A percentile compares a stretch with the other conserved stretches of the same genome.
phyloP scores from a whole-genome alignment of 2,888 invertebrate genomes.

The Neria commutata region DNA sequence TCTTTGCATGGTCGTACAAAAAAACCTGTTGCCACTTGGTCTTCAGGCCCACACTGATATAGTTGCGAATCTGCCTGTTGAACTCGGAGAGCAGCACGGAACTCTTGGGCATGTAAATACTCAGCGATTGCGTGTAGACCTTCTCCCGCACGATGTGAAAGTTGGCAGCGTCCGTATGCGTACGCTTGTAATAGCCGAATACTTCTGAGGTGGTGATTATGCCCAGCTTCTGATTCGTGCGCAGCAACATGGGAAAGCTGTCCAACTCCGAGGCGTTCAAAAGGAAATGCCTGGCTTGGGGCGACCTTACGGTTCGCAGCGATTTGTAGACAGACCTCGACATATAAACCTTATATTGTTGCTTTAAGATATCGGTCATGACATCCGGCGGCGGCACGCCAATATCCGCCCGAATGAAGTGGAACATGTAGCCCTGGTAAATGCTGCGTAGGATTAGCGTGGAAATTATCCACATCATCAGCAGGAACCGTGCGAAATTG shows the following conservation, averaged over 20 bases:
- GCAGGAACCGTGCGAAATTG: slow-evolving; percentile 34
- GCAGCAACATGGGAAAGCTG: slow-evolving; percentile 31
- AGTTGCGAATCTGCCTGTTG: slow-evolving; percentile 31
- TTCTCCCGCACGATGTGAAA: slow-evolving; percentile 31
- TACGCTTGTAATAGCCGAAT: slow-evolving; percentile 30
- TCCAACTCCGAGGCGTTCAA: slow-evolving; percentile 30
- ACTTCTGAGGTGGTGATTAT: slow-evolving; percentile 37
- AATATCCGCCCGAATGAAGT: slow-evolving; percentile 41
- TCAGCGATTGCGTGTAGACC: slow-evolving; percentile 35
- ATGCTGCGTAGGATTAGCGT: slow-evolving; percentile 30
- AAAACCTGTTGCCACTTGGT: slow-evolving; percentile 29
- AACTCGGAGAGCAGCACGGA: slow-evolving; percentile 32
- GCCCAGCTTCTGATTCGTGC: slow-evolving; percentile 21
- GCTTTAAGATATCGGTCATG: slow-evolving; percentile 31
- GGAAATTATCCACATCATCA: slow-evolving; percentile 31
- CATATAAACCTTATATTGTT: slow-evolving; percentile 39
- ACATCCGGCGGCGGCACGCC: slow-evolving; percentile 36
- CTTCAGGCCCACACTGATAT: slow-evolving; percentile 32
- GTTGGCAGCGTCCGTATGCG: slow-evolving; percentile 9
- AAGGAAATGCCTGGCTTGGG: slow-evolving; percentile 24
- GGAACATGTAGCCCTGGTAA: slow-evolving; percentile 50
- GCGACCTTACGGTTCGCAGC: slow-evolving; percentile 18
- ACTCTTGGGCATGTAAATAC: slow-evolving; percentile 38
- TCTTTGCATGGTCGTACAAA: too few species aligned
- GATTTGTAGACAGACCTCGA: slow-evolving; percentile 18